Conservation (phyloP, 2,888 invertebrate species). For the Drosophila ustulata region DNA sequence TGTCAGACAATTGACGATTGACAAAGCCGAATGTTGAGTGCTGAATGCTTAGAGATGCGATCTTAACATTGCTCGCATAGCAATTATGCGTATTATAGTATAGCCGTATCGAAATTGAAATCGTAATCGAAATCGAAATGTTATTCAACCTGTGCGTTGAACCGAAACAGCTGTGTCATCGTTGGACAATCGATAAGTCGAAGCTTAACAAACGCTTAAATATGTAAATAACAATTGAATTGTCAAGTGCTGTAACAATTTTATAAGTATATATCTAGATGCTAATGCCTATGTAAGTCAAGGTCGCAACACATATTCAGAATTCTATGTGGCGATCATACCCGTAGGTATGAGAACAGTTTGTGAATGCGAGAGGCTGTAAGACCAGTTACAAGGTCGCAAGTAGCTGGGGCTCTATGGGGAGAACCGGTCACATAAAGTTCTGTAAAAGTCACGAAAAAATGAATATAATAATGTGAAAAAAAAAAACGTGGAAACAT, state of each 20-base stretch:
- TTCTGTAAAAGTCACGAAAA: conserved; percentile 22
- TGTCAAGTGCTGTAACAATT: not conserved
- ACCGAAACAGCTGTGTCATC: conserved; percentile 25
- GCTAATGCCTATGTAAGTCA: conserved; percentile 1
- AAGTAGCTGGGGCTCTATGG: not conserved
- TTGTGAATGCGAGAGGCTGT: not conserved
- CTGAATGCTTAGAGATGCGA: conserved; percentile 13
- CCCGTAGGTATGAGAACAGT: conserved; percentile 3
- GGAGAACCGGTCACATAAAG: conserved; percentile 30
- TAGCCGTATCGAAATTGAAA: conserved; percentile 8
- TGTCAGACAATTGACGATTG: conserved; percentile 45
- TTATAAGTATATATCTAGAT: not conserved
- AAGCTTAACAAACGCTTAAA: not conserved
- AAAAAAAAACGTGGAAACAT: conserved; percentile 8
- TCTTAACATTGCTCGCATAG: conserved; percentile 24
- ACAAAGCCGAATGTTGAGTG: not conserved
- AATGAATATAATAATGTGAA: not conserved
- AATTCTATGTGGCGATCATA: conserved; percentile 11
- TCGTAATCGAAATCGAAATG: conserved; percentile 45
- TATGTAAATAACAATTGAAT: conserved; percentile 2
- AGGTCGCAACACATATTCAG: conserved; percentile 11
- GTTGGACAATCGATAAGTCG: conserved; percentile 25
- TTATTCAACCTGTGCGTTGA: conserved; percentile 58
- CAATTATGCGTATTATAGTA: conserved; percentile 49
- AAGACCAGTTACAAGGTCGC: conserved; percentile 33